phyloP scores from a whole-genome alignment of 1,140 invertebrate genomes.

The Macrotrachela quadricornifera region DNA sequence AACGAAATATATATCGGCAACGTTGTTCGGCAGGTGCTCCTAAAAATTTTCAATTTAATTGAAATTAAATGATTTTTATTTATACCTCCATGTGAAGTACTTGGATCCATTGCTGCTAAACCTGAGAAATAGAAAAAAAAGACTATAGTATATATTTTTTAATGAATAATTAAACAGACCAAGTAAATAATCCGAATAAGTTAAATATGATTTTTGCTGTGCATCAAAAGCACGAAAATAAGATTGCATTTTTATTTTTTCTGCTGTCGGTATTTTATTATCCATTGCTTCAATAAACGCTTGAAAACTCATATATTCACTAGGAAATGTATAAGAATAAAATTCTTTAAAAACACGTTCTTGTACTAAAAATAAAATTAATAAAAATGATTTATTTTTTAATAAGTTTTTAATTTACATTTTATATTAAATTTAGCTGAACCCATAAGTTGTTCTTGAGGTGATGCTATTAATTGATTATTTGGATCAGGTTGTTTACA shows the following conservation, averaged over 20 bases:
- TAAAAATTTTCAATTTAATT: no score
- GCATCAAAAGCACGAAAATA: no score
- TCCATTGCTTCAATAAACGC: no score
- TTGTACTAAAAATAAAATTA: neutral
- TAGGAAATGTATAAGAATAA: constrained; percentile 1
- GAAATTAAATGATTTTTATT: no score
- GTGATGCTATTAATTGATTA: constrained; percentile 2
- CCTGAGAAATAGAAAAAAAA: constrained; percentile 23
- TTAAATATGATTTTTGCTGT: no score
- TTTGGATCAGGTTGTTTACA: no score
- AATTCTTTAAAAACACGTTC: neutral
- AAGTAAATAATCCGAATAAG: no score
- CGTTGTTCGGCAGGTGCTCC: constrained; percentile 33
- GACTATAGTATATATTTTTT: neutral
- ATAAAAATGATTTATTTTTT: neutral
- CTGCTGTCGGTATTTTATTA: no score
- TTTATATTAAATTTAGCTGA: constrained; percentile 17
- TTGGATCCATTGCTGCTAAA: constrained; percentile 35
- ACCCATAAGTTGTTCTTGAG: constrained; percentile 21
- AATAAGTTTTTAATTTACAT: constrained; percentile 8
- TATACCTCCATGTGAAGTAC: constrained; percentile 36
- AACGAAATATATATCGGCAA: constrained; percentile 37
- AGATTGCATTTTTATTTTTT: no score
- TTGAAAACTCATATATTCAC: constrained; percentile 5
- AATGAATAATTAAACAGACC: neutral